These are phyloP conservation scores for Scaptomyza graminum DNA, from an alignment of 1,140 invertebrate species.

Conservation along the genomic window DNA sequence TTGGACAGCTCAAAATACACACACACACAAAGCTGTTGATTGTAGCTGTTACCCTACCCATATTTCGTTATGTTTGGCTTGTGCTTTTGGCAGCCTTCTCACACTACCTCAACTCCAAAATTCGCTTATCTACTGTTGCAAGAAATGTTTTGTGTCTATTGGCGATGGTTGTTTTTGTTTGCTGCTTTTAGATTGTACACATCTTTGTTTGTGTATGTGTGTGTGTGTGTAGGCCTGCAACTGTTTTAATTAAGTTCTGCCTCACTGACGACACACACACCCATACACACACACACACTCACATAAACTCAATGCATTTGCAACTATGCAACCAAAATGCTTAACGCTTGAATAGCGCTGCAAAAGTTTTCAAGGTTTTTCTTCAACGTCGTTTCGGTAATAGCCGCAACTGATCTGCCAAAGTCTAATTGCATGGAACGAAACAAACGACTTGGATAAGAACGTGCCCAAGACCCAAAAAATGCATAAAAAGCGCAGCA, in stretches of 20 bases:
- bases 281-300: background rate
- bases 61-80: constrained; percentile 15
- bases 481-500: constrained; percentile 44
- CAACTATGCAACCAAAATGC: constrained; percentile 30
- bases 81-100: constrained; percentile 13
- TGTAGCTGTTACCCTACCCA: background rate
- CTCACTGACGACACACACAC: constrained; percentile 17
- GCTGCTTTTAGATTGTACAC: constrained; percentile 2
- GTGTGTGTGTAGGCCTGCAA: constrained; percentile 16
- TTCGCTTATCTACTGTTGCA: background rate
- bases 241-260: constrained; percentile 64
- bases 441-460: constrained; percentile 81
- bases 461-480: constrained; percentile 25
- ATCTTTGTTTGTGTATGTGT: too few species aligned
- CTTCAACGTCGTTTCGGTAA: constrained; percentile 25
- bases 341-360: constrained; percentile 53
- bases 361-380: constrained; percentile 49
- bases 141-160: constrained; percentile 19
- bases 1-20: background rate
- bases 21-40: background rate
- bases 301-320: constrained; percentile 22
- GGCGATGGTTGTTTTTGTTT: constrained; percentile 40
- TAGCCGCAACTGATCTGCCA: constrained; percentile 66
- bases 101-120: background rate
- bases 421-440: constrained; percentile 80